These are phyloP conservation scores for Harpalus rubripes DNA, from an alignment of 2,888 invertebrate species.

Conservation along the genomic window DNA sequence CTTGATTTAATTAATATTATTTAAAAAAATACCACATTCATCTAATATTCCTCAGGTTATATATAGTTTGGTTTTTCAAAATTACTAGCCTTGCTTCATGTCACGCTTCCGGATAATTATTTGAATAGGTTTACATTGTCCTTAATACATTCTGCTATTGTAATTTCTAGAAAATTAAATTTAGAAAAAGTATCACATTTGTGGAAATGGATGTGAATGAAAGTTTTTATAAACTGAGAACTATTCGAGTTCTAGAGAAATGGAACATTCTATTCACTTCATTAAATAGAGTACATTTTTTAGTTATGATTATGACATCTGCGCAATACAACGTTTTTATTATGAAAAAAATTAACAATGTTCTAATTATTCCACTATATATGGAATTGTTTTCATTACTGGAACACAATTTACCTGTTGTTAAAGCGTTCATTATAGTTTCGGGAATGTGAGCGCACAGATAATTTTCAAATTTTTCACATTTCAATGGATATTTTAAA, in stretches of 20 bases:
- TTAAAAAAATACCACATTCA: too few relatives aligned
- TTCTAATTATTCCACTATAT: background rate
- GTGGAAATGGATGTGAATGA: background rate
- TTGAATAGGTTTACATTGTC: too few relatives aligned
- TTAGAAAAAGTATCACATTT: background rate
- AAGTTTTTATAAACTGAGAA: background rate
- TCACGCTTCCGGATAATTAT: too few relatives aligned
- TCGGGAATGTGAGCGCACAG: background rate
- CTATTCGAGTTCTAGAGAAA: background rate
- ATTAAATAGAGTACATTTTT: slow-evolving; percentile 1
- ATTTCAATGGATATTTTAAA: background rate
- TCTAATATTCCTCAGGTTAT: too few relatives aligned
- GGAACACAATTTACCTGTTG: background rate
- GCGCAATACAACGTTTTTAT: background rate
- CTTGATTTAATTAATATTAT: too few relatives aligned
- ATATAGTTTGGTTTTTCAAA: too few relatives aligned
- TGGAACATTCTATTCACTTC: background rate
- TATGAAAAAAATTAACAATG: slow-evolving; percentile 1
- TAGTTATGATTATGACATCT: background rate
- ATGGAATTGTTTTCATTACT: background rate
- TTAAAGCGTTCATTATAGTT: background rate
- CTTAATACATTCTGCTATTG: too few relatives aligned
- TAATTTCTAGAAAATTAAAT: background rate
- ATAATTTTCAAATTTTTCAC: background rate
- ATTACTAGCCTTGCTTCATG: too few relatives aligned